These are phyloP conservation scores for Pseudobourletiella spinata DNA, from an alignment of 1,140 invertebrate species.

Conservation along the genomic window DNA sequence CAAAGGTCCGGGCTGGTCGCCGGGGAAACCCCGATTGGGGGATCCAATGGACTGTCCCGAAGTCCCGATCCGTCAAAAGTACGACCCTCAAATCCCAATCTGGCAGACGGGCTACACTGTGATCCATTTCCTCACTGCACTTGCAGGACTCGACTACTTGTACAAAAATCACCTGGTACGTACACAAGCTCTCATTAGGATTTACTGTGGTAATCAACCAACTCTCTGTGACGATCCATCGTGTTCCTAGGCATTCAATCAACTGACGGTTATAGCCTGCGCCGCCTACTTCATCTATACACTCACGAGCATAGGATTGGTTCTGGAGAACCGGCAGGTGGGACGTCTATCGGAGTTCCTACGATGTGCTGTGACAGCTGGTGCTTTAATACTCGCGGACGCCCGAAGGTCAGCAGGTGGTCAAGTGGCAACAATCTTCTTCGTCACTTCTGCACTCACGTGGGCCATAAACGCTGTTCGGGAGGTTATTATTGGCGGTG, in stretches of 20 bases:
- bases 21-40: conserved; percentile 68
- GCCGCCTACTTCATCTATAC: conserved; percentile 15
- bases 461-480: too few species aligned
- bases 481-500: too few species aligned
- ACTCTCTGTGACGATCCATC: too few species aligned
- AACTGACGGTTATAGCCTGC: conserved; percentile 14
- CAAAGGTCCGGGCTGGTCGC: conserved; percentile 81
- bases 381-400: too few species aligned
- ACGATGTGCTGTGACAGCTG: not conserved
- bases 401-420: too few species aligned
- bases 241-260: conserved; percentile 35
- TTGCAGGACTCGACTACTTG: conserved; percentile 56
- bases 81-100: conserved; percentile 53
- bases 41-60: conserved; percentile 62
- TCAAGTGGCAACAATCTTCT: too few species aligned
- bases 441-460: too few species aligned
- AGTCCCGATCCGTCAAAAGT: conserved; percentile 56
- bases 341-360: conserved; percentile 17
- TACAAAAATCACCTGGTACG: conserved; percentile 52
- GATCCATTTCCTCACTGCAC: conserved; percentile 56
- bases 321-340: conserved; percentile 12
- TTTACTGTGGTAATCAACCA: too few species aligned
- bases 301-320: conserved; percentile 23
- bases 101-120: conserved; percentile 61
- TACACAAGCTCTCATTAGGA: too few species aligned